phyloP scores from a whole-genome alignment of 2,888 invertebrate species.

The Callimorpha dominula region DNA sequence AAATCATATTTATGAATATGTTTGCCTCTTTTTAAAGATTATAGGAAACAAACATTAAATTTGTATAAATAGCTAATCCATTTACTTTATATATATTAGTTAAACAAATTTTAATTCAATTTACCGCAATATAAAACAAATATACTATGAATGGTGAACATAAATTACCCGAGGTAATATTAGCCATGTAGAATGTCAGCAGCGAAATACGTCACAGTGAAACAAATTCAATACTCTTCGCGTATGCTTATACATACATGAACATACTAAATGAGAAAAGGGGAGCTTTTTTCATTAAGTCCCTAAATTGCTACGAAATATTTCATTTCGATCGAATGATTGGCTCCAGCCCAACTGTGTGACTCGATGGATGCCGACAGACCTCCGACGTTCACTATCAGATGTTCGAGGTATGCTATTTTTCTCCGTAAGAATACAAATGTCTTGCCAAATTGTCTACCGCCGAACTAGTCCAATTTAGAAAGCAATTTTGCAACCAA shows the following conservation, averaged over 20 bases:
- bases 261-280: slow-evolving; percentile 65
- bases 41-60: no score
- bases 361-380: slow-evolving; percentile 70
- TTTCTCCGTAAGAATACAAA: slow-evolving; percentile 85
- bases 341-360: slow-evolving; percentile 78
- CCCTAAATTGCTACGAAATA: slow-evolving; percentile 73
- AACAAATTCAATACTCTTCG: slow-evolving; percentile 45
- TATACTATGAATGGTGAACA: slow-evolving; percentile 14
- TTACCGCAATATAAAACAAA: background rate
- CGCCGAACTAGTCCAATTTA: slow-evolving; percentile 85
- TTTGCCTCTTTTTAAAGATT: no score
- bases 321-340: slow-evolving; percentile 79
- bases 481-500: slow-evolving; percentile 86
- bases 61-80: background rate
- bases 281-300: slow-evolving; percentile 72
- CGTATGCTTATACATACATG: slow-evolving; percentile 46
- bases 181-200: slow-evolving; percentile 32
- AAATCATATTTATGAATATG: no score
- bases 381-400: slow-evolving; percentile 78
- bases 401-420: slow-evolving; percentile 83
- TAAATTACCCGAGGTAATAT: slow-evolving; percentile 28
- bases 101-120: background rate
- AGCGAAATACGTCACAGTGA: slow-evolving; percentile 47
- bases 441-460: slow-evolving; percentile 86
- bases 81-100: background rate